Base-by-base conservation (phyloP, 2,888 invertebrate species). In the Eilema sororculum region DNA sequence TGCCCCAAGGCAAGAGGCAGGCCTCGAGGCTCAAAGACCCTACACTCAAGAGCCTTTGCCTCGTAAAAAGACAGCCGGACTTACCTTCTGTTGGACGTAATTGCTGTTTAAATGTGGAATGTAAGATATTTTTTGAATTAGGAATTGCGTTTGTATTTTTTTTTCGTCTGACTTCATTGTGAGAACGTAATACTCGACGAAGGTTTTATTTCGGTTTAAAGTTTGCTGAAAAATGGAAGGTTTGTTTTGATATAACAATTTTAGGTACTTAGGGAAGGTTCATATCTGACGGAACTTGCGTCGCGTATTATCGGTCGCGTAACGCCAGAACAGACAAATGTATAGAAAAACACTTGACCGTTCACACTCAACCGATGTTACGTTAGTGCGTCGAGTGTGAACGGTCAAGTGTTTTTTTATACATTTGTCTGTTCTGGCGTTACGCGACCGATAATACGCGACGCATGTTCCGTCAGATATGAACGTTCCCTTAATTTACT, bases 61-160 rank as follows among this genome's bases (percentile, higher is more conserved):
- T 77, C 68, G 77, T 72, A 78, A 82, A 84, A 78, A 84, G 83
- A 84, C 82, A 82, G 81, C 79, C 75, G 84, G 84, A 82, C 82
- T 78, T 70, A n/a, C 75, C 78, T 82, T 82, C 77, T 78, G 82
- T 82, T 72, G 80, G 71, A 64, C 65, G 81, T 82, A 82, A 82
- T 82, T 82, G 82, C 79, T 78, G 82, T 81, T 81, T 77, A 83
- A 68, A 81, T 76, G 82, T 76, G 56, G 46, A 75, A 78, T 71
- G 72, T 16, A 16, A 65, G 56, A 33, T 22, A 22, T 72, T 74
- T 81, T 81, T 76, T 79, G 33, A 60, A 65, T 65, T 65, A 61
- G 60, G 33, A 62, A 46, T 58, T 37, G 64, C 64, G 62, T 64
- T 68, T 62, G 30, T n/a, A n/a, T 60, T 67, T 60, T 46, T 70